These are phyloP conservation scores for Lysiphlebus fabarum DNA, from an alignment of 1,140 invertebrate species.

Conservation along the genomic window DNA sequence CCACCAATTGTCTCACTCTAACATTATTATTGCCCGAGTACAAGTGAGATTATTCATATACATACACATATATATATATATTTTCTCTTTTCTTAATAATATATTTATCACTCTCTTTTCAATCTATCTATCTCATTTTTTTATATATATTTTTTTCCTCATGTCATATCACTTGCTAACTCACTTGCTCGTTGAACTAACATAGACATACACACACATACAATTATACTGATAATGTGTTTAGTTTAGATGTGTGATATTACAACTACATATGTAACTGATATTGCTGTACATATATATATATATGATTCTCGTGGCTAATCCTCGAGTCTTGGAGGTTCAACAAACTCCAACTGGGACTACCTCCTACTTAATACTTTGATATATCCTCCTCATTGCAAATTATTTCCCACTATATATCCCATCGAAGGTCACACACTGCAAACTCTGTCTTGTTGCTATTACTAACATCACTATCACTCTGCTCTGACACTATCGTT, in stretches of 20 bases:
- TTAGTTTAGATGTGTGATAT: constrained; percentile 10
- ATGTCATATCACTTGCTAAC: background rate
- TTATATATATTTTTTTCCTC: no score
- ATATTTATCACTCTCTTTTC: background rate
- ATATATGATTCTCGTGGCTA: constrained; percentile 29
- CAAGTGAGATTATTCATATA: background rate
- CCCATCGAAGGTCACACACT: constrained; percentile 41
- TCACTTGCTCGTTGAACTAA: background rate
- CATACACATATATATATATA: background rate
- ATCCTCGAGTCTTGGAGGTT: constrained; percentile 42
- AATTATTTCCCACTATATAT: constrained; percentile 32
- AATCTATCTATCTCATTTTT: background rate
- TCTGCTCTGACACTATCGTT: background rate
- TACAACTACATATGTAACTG: no score
- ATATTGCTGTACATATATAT: no score
- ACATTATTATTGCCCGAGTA: constrained; percentile 2
- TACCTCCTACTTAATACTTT: constrained; percentile 21
- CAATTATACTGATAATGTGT: constrained; percentile 1
- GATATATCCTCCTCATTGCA: constrained; percentile 28
- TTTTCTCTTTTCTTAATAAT: background rate
- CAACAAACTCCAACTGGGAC: constrained; percentile 55
- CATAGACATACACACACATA: constrained; percentile 6
- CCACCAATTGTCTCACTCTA: constrained; percentile 24
- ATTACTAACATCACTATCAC: constrained; percentile 14
- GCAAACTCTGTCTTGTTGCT: background rate